Base-by-base conservation (phyloP, 2,888 invertebrate genomes). In the Chloroclysta siterata region DNA sequence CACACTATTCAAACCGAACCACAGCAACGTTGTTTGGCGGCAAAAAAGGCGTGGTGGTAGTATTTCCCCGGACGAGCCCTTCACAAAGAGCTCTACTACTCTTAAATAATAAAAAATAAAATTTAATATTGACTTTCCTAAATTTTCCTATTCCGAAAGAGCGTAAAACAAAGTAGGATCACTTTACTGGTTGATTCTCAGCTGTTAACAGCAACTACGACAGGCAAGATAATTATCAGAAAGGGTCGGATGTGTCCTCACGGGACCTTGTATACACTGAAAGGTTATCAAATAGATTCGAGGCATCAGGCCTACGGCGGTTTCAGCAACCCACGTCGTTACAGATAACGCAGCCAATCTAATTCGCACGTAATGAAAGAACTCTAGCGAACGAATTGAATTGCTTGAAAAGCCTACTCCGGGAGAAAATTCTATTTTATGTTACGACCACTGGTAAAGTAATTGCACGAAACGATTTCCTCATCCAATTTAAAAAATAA, bases 351-450 rank as follows among this genome's bases (percentile, higher is more conserved):
- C 63, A 68, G 58, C 57, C 64, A 65, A 72, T 70, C 67, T 65
- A 68, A 68, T 71, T 68, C 62, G 28, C 68, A 57, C 63, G 56
- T 71, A 71, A 69, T 69, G 68, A 73, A 65, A 41, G 64, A 70
- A 71, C 70, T 67, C 63, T 60, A 64, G 64, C 53, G 63, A 46
- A 65, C 52, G 55, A 71, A 71, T 72, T 66, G 69, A 70, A 70
- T 71, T 64, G 65, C 67, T 60, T 57, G 48, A 58, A 72, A 62
- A 65, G 68, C 63, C 69, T 66, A 63, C 53, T 65, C 41, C 22
- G 41, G 53, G 53, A 54, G 62, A 61, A 69, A 69, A 70, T 71
- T 70, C 62, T 62, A 62, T 69, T 71, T 74, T 68, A 70, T 62
- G 58, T 63, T 64, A 67, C 63, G 41, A 53, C 68, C 48, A 58